Conservation (phyloP, 1,140 invertebrate species). For the Acromyrmex echinatior region DNA sequence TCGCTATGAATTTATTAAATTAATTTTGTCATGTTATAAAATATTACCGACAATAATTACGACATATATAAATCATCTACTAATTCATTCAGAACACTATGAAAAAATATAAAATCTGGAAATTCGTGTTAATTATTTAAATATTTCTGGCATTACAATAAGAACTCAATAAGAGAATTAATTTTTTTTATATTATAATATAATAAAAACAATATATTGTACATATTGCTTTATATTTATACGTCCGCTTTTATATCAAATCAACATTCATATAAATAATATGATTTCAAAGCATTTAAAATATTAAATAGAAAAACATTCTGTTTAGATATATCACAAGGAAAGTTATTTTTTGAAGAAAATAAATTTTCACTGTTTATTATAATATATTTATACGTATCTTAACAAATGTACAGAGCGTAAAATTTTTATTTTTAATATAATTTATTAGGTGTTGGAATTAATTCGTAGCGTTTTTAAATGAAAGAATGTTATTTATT, state of each 20-base stretch:
- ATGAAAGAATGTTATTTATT: too few relatives aligned
- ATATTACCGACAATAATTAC: not conserved
- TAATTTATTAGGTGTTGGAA: too few relatives aligned
- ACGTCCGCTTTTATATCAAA: not conserved
- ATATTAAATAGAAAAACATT: not conserved
- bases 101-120: not conserved
- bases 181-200: not conserved
- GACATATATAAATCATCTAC: not conserved
- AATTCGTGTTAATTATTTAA: not conserved
- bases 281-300: constrained; percentile 2
- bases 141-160: not conserved
- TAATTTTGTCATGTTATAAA: not conserved
- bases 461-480: too few relatives aligned
- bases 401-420: not conserved
- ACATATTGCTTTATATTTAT: not conserved
- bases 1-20: not conserved
- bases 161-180: not conserved
- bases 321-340: not conserved
- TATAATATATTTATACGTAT: not conserved
- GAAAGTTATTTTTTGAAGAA: not conserved
- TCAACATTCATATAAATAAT: not conserved
- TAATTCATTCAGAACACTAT: not conserved
- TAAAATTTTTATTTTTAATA: not conserved
- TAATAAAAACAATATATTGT: not conserved
- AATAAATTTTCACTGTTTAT: too few relatives aligned